A percentile compares a stretch with the other conserved stretches of the same genome.
These are phyloP conservation scores for Prenolepis imparis DNA, from an alignment of 2,888 invertebrate species.

Conservation along the genomic window DNA sequence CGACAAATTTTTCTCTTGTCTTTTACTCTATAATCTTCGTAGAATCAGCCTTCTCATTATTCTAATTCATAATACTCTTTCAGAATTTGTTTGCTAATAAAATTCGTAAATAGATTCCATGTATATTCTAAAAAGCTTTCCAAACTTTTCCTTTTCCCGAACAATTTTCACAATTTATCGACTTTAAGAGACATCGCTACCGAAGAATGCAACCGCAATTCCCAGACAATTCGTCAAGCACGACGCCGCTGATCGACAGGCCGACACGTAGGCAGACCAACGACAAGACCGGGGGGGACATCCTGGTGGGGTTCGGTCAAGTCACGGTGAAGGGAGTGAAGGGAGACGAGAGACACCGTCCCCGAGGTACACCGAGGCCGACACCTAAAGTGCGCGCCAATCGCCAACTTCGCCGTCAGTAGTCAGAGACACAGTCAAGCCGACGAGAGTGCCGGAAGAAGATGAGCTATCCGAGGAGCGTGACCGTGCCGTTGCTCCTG, in stretches of 20 bases:
- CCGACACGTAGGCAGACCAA: conserved; percentile 44
- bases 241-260: conserved; percentile 36
- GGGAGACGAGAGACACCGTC: conserved; percentile 75
- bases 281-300: conserved; percentile 55
- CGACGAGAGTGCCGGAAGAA: conserved; percentile 71
- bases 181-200: conserved; percentile 1
- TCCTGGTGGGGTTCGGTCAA: conserved; percentile 65
- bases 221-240: conserved; percentile 25
- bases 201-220: not conserved
- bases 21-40: not conserved
- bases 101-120: not conserved
- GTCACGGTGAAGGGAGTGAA: conserved; percentile 81
- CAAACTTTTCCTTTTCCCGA: not conserved
- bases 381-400: conserved; percentile 67
- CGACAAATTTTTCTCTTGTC: not conserved
- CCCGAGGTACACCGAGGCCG: conserved; percentile 68
- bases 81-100: not conserved
- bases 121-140: not conserved
- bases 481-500: conserved; percentile 80
- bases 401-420: conserved; percentile 81
- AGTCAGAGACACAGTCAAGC: conserved; percentile 78
- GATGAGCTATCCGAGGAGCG: conserved; percentile 79
- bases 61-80: not conserved
- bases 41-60: not conserved
- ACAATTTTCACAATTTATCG: not conserved